Evolutionary conservation across 92 coral and sea anemone genomes (phyloP).

Genomic region (Diadumene lineata): DNA sequence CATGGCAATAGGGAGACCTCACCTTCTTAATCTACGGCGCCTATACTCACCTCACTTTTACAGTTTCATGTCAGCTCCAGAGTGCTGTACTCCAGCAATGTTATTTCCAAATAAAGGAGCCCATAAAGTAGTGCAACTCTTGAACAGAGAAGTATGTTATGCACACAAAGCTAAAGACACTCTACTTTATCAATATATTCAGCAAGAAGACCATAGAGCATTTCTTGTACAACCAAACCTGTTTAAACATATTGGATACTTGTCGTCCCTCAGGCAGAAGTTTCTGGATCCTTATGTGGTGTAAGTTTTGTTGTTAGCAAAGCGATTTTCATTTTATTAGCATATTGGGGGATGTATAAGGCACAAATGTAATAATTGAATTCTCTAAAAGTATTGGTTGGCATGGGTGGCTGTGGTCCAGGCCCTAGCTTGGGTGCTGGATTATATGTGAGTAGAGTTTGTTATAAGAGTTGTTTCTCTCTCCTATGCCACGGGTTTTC

Average conservation of each 20-base stretch:
- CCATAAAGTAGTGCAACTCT: slow-evolving; percentile 32
- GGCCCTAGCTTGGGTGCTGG: no score
- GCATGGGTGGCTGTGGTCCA: no score
- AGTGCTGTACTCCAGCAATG: slow-evolving; percentile 85
- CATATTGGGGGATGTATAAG: no score
- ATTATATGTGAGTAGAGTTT: no score
- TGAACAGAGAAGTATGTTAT: no score
- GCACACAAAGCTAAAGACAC: no score
- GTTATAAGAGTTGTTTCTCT: no score
- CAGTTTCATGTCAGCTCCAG: slow-evolving; percentile 56
- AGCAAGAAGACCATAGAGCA: slow-evolving; percentile 24
- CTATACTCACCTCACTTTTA: slow-evolving; percentile 45
- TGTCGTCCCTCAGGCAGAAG: slow-evolving; percentile 51
- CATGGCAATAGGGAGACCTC: slow-evolving; percentile 64
- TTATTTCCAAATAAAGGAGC: slow-evolving; percentile 66
- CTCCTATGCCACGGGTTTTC: no score
- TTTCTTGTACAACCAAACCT: slow-evolving; percentile 71
- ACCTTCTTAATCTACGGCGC: slow-evolving; percentile 51
- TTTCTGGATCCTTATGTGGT: slow-evolving; percentile 44
- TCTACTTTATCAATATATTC: slow-evolving; percentile 22
- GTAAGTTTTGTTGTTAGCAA: no score
- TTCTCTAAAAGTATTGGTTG: no score
- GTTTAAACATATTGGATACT: slow-evolving; percentile 74
- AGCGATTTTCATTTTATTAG: no score
- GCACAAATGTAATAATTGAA: no score